Evolutionary conservation across 2,888 invertebrate genomes (phyloP), one percentile per base, ranked within the genome.

Genomic region (Monoplex corrugatus): DNA sequence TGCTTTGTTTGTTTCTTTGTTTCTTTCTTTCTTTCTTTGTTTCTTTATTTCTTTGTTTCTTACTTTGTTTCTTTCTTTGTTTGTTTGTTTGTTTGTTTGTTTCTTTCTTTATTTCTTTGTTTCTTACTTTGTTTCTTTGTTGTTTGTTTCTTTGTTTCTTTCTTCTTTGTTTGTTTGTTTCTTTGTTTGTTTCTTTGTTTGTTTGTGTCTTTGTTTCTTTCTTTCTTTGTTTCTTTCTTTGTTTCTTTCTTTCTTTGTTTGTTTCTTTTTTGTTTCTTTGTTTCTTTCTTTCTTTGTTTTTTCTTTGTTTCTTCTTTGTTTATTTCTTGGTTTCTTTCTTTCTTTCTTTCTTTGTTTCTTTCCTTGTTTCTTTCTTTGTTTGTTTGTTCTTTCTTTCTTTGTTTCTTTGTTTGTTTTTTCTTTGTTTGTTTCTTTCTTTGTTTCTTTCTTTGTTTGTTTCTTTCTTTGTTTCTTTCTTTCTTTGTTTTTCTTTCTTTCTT

Each of bases 361-460:
- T 82, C 44, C n/a, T 40, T 38, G 5, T 80, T 28, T 19, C 28
- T 35, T 6, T 80, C 43, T 19, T 6, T 35, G 5, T 82, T 13
- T 38, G 13, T 82, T 38, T 32, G 35, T 38, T 16, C 13, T 82
- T 40, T 82, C 40, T 40, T 82, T 82, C 82, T 82, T 82, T 40
- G 35, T 82, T 40, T 82, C 82, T 82, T 82, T 40, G 35, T 82
- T 40, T 82, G 35, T 40, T 82, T 82, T n/a, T 44, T 82, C 44
- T 44, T 82, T n/a, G 23, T 82, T n/a, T 44, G 2, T 3, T 32
- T n/a, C n/a, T 32, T 38, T 82, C n/a, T 38, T 40, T 44, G 0
- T 3, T 32, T 82, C 44, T 44, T 13, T 38, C 38, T 38, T n/a
- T 44, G 2, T 38, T 32, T 80, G 5, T 28, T 35, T 80, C 80